Evolutionary conservation across 2,797 vertebrate genomes (phyloP).

Genomic region (Cryptoblepharus egeriae): DNA sequence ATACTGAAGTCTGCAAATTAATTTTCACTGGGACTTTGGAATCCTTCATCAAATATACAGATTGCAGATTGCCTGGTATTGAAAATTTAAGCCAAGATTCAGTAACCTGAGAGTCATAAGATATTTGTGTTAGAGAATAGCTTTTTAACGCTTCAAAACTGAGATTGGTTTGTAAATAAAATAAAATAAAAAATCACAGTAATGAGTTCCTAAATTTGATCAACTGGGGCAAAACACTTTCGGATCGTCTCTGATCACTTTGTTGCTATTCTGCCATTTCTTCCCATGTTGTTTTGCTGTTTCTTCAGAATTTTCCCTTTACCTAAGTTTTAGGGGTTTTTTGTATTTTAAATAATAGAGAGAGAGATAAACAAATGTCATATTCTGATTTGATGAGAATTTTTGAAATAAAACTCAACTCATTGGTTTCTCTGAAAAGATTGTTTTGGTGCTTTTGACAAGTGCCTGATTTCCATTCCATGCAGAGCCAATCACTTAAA

Average conservation of each 20-base stretch:
- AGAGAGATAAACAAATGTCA: background rate
- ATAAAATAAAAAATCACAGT: no score
- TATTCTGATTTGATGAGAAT: conserved; percentile 8
- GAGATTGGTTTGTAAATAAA: background rate
- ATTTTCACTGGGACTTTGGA: background rate
- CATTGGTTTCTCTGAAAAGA: conserved; percentile 13
- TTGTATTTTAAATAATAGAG: fast-evolving
- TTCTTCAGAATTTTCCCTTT: background rate
- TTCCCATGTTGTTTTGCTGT: background rate
- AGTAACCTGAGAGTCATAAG: background rate
- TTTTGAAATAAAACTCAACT: background rate
- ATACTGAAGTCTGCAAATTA: background rate
- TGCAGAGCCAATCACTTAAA: background rate
- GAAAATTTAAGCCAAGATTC: background rate
- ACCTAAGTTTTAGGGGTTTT: conserved; percentile 10
- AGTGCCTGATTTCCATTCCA: background rate
- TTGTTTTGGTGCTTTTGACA: background rate
- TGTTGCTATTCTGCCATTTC: no score
- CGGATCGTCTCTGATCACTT: no score
- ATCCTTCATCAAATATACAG: background rate
- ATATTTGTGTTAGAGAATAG: background rate
- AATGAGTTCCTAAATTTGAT: fast-evolving
- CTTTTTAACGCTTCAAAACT: background rate
- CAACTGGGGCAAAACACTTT: no score
- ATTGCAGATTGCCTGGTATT: background rate